Evolutionary conservation across 2,113 vertebrate species (phyloP).

Genomic region (Esox niger): DNA sequence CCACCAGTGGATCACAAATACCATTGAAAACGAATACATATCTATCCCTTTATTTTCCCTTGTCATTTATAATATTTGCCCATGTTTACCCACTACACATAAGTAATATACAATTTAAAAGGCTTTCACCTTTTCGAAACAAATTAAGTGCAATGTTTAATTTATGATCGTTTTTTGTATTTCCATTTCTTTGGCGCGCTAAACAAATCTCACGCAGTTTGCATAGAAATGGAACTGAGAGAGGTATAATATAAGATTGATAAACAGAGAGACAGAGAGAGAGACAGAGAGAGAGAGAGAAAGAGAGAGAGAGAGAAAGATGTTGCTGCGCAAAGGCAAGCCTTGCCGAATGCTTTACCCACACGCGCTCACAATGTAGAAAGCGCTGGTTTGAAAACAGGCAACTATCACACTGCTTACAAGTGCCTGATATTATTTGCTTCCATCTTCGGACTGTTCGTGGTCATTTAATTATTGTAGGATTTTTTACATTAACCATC

Average conservation of each 20-base stretch:
- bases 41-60: no score
- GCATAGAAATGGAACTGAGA: no score
- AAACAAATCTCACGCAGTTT: no score
- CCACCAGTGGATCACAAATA: no score
- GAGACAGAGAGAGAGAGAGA: constrained; percentile 12
- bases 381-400: constrained; percentile 29
- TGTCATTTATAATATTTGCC: no score
- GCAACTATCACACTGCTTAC: constrained; percentile 6
- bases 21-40: no score
- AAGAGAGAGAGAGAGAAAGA: constrained; percentile 18
- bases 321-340: constrained; percentile 21
- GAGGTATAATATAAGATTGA: constrained; percentile 9
- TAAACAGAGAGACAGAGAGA: not conserved
- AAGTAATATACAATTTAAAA: no score
- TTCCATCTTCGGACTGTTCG: not conserved
- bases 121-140: no score
- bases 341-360: constrained; percentile 1
- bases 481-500: constrained; percentile 5
- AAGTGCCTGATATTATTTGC: not conserved
- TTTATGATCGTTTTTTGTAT: no score
- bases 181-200: no score
- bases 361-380: constrained; percentile 35
- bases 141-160: no score
- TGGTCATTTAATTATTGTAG: not conserved
- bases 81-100: no score